Conservation (phyloP, 2,797 vertebrate species). For the Muscicapa comitata region DNA sequence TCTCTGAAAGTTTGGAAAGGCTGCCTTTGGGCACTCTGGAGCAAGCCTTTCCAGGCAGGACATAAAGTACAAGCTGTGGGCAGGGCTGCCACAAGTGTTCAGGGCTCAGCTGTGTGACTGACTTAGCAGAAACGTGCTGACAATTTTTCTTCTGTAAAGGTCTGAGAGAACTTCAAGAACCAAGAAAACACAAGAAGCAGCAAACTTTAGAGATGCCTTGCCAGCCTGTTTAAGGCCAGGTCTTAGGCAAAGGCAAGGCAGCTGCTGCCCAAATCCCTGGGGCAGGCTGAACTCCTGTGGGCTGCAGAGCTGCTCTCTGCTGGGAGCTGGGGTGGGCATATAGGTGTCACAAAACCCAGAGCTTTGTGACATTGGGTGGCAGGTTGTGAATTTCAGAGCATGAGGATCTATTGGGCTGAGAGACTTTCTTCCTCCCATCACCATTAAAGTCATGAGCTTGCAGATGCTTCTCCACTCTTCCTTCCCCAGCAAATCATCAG, state of each 20-base stretch:
- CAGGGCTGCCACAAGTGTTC: neutral
- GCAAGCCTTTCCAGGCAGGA: neutral
- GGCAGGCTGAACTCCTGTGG: neutral
- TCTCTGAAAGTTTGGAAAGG: neutral
- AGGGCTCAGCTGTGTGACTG: neutral
- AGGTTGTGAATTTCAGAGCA: neutral
- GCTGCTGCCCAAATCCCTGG: neutral
- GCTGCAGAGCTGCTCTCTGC: neutral
- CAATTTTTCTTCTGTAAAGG: neutral
- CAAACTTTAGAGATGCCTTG: neutral
- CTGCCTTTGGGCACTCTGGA: neutral
- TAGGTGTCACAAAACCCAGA: neutral
- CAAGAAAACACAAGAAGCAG: neutral
- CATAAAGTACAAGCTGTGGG: neutral
- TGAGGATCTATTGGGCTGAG: neutral
- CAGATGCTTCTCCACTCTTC: neutral
- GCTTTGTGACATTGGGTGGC: fast-evolving
- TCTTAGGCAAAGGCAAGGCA: neutral
- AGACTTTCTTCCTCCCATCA: neutral
- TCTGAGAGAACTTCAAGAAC: neutral
- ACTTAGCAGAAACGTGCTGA: neutral
- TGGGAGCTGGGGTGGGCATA: neutral
- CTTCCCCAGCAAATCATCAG: fast-evolving
- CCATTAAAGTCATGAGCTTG: neutral
- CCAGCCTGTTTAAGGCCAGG: neutral